Conservation (phyloP, 2,888 invertebrate genomes). For the Cantharis rustica region DNA sequence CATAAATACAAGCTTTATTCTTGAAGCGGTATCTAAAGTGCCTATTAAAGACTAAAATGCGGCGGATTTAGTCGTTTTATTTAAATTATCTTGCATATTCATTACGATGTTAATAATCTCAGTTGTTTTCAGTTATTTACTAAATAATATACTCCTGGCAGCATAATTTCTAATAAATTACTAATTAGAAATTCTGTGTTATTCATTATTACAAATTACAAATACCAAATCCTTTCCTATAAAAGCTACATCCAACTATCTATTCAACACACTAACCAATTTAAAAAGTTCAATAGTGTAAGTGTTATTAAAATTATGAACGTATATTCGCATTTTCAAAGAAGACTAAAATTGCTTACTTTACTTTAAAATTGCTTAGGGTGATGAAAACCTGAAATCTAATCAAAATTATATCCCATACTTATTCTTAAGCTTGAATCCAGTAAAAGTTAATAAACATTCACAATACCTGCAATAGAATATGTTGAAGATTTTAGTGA, state of each 20-base stretch:
- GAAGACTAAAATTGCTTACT: background rate
- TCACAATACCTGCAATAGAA: too few relatives aligned
- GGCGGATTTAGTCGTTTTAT: slow-evolving; percentile 26
- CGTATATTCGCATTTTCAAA: background rate
- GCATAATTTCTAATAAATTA: slow-evolving; percentile 9
- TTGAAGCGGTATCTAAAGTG: slow-evolving; percentile 19
- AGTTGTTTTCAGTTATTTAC: slow-evolving; percentile 24
- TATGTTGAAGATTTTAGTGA: too few relatives aligned
- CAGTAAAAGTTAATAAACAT: background rate
- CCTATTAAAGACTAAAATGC: slow-evolving; percentile 25
- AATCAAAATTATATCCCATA: background rate
- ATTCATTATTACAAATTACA: background rate
- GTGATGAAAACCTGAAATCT: background rate
- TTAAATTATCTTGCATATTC: slow-evolving; percentile 30
- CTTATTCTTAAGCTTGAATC: background rate
- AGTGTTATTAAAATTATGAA: background rate
- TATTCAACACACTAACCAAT: background rate
- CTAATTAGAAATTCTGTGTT: background rate
- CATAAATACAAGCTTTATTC: slow-evolving; percentile 21
- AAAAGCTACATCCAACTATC: background rate
- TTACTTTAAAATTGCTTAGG: background rate
- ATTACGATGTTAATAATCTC: slow-evolving; percentile 26
- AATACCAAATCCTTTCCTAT: background rate
- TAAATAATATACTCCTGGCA: slow-evolving; percentile 18
- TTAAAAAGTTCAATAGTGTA: background rate